phyloP scores from a whole-genome alignment of 1,140 invertebrate species.

The Caenorhabditis briggsae region DNA sequence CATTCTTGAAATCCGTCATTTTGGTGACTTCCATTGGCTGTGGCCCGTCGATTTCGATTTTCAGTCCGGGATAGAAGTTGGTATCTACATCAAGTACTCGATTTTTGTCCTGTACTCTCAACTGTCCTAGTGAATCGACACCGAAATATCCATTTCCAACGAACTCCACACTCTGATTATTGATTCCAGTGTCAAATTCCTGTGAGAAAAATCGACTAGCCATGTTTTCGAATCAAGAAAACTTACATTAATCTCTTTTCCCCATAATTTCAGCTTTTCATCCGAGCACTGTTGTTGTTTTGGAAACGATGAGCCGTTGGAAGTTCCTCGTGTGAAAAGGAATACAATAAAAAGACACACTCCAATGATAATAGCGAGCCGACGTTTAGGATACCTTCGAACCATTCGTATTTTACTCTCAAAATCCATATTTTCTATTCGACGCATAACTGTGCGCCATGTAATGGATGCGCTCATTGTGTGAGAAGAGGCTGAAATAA shows the following conservation, averaged over 20 bases:
- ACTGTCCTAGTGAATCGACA: constrained; percentile 58
- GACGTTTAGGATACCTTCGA: background rate
- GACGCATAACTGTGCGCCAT: constrained; percentile 16
- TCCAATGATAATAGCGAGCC: constrained; percentile 2
- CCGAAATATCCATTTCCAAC: constrained; percentile 65
- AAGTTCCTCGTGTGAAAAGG: constrained; percentile 26
- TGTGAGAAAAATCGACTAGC: background rate
- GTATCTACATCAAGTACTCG: constrained; percentile 45
- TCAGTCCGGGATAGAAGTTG: constrained; percentile 39
- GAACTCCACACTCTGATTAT: constrained; percentile 62
- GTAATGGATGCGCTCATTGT: constrained; percentile 34
- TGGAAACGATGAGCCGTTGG: background rate
- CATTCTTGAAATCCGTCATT: constrained; percentile 64
- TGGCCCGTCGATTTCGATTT: constrained; percentile 11
- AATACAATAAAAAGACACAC: background rate
- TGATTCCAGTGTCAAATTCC: constrained; percentile 53
- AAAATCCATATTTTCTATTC: constrained; percentile 45
- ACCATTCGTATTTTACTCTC: constrained; percentile 34
- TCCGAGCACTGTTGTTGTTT: constrained; percentile 35
- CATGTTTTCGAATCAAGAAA: background rate
- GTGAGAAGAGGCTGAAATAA: background rate
- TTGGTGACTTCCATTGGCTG: constrained; percentile 6
- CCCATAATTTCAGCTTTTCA: constrained; percentile 32
- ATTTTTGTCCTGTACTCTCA: constrained; percentile 44
- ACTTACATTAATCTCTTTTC: constrained; percentile 13